Evolutionary conservation across 2,113 vertebrate genomes (phyloP), one percentile per base, ranked within the genome.

Genomic region (Castor canadensis): DNA sequence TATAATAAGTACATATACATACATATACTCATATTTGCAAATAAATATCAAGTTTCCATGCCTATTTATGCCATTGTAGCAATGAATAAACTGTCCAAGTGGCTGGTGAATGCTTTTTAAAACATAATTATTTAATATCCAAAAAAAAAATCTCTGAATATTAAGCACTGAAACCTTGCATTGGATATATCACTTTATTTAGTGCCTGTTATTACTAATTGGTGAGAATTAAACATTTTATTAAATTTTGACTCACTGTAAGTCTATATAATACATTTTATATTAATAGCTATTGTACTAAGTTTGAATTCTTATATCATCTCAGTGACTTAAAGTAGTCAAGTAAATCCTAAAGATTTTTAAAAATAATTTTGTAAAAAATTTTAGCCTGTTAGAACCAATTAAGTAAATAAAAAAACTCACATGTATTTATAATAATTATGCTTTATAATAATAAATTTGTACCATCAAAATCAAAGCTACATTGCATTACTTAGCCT

Each of bases 171-270:
- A 91, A n/a, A 83, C 0, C 9, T 69, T 91, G 75, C 64, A 76
- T 93, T 94, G 17, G 79, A 92, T 77, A 77, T 52, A 72, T 3
- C 49, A 91, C 86, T 97, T 76, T 90, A 96, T 93, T 95, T 97
- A 49, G 88, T 93, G n/a, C 87, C 64, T 85, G 52, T 13, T 96
- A 17, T 60, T 94, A 72, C 72, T 97, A 85, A 91, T 93, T 97
- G 92, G 88, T 97, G 96, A 97, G 66, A 98, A 97, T 79, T 81
- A 58, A 92, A 79, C 89, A 97, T 30, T 89, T 87, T 83, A 72
- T 97, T 97, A 96, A 98, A 96, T 49, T 1, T 79, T 81, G 69
- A 96, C 87, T 87, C 8, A 32, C 52, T 79, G 28, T 75, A 84
- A 96, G 49, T 95, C 9, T 60, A 87, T n/a, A 94, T 72, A 9